Conservation (phyloP, 2,888 invertebrate genomes). For the Lordiphosa andalusiaca region DNA sequence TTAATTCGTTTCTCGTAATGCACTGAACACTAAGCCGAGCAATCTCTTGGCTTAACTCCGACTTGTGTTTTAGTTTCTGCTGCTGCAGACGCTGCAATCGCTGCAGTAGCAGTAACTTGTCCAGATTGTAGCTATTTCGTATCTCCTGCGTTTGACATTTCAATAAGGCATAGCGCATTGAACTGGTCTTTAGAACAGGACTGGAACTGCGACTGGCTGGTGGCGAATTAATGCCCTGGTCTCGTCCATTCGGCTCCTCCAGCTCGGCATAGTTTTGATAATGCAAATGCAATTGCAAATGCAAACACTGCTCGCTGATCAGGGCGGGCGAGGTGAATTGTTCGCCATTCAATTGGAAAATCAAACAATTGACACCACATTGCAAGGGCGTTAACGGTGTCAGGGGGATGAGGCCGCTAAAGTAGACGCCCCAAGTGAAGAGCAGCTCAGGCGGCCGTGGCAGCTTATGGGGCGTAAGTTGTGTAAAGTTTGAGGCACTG, state of each 20-base stretch:
- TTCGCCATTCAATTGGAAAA: constrained; percentile 94
- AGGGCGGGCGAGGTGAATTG: constrained; percentile 86
- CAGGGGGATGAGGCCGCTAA: constrained; percentile 89
- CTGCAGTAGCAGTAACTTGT: constrained; percentile 86
- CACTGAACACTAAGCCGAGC: constrained; percentile 80
- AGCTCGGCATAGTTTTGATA: constrained; percentile 61
- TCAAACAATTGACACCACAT: constrained; percentile 82
- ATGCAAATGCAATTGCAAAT: constrained; percentile 64
- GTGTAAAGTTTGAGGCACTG: constrained; percentile 43
- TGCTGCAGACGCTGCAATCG: constrained; percentile 87
- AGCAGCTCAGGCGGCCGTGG: constrained; percentile 82
- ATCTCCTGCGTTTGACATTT: constrained; percentile 84
- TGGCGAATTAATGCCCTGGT: constrained; percentile 73
- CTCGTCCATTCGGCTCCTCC: constrained; percentile 20
- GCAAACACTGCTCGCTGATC: constrained; percentile 67
- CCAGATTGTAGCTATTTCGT: constrained; percentile 86
- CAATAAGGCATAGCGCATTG: constrained; percentile 76
- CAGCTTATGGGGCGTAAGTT: constrained; percentile 46
- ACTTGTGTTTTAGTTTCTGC: constrained; percentile 84
- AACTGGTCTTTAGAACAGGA: constrained; percentile 70
- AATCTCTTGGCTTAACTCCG: constrained; percentile 81
- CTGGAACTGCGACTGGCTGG: constrained; percentile 74
- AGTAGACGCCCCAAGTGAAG: constrained; percentile 91
- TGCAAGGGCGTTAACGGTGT: constrained; percentile 48
- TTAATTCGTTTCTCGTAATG: constrained; percentile 64